Evolutionary conservation across 2,888 invertebrate genomes (phyloP).

Genomic region (Pseudococcus viburni): DNA sequence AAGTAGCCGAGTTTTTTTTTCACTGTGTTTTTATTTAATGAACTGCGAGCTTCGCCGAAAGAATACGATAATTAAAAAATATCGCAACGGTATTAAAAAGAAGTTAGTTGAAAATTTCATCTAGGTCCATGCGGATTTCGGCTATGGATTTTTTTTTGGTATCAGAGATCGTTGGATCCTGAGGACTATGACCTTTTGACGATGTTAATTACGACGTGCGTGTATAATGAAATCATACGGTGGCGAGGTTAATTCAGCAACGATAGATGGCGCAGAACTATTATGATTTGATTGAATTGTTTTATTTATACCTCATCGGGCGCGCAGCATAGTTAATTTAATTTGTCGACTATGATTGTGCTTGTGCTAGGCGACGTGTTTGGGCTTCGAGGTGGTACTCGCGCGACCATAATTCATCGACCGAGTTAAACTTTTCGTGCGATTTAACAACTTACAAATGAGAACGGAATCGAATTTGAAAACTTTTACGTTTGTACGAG

Average conservation of each 20-base stretch:
- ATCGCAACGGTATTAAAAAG: no score
- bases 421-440: not conserved
- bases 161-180: no score
- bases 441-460: constrained; percentile 21
- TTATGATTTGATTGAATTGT: constrained; percentile 34
- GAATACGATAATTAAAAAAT: constrained; percentile 15
- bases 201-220: constrained; percentile 34
- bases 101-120: no score
- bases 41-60: not conserved
- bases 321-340: constrained; percentile 5
- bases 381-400: not conserved
- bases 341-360: constrained; percentile 2
- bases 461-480: constrained; percentile 16
- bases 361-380: not conserved
- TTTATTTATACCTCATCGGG: not conserved
- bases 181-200: constrained; percentile 20
- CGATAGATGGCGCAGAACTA: constrained; percentile 22
- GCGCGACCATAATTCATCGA: not conserved
- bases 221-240: constrained; percentile 1
- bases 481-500: not conserved
- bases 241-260: constrained; percentile 10
- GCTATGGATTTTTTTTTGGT: no score
- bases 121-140: no score
- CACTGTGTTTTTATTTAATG: not conserved
- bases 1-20: constrained; percentile 3